Evolutionary conservation across 1,140 invertebrate species (phyloP).

Genomic region (Tenebrio molitor): DNA sequence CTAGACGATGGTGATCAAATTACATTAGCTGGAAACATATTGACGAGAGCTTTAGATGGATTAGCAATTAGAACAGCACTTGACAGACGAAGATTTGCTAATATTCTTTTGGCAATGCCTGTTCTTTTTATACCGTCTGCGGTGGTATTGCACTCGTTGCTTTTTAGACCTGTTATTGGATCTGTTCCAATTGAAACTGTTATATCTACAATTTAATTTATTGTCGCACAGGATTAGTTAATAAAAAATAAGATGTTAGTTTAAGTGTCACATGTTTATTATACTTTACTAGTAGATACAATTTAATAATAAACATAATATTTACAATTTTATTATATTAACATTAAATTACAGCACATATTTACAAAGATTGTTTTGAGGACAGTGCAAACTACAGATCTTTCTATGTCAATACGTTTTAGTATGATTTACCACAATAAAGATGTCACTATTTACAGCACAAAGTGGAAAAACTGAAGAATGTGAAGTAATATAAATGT

Average conservation of each 20-base stretch:
- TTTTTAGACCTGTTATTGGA: conserved; percentile 65
- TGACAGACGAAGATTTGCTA: conserved; percentile 59
- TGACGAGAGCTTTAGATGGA: conserved; percentile 54
- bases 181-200: conserved; percentile 63
- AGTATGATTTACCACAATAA: conserved; percentile 4
- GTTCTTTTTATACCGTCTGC: conserved; percentile 56
- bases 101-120: conserved; percentile 58
- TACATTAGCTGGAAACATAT: conserved; percentile 51
- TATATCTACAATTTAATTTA: conserved; percentile 63
- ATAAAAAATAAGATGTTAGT: neutral
- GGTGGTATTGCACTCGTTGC: conserved; percentile 51
- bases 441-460: conserved; percentile 3
- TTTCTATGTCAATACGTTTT: neutral
- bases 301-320: conserved; percentile 34
- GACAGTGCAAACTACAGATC: conserved; percentile 8
- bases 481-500: neutral
- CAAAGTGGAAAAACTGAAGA: neutral
- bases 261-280: conserved; percentile 36
- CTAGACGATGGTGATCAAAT: conserved; percentile 53
- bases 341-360: conserved; percentile 29
- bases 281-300: conserved; percentile 36
- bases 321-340: conserved; percentile 13
- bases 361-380: conserved; percentile 20
- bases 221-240: no score
- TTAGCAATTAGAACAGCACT: conserved; percentile 54